Evolutionary conservation across 2,113 vertebrate species (phyloP).

Genomic region (Muntiacus muntjak): DNA sequence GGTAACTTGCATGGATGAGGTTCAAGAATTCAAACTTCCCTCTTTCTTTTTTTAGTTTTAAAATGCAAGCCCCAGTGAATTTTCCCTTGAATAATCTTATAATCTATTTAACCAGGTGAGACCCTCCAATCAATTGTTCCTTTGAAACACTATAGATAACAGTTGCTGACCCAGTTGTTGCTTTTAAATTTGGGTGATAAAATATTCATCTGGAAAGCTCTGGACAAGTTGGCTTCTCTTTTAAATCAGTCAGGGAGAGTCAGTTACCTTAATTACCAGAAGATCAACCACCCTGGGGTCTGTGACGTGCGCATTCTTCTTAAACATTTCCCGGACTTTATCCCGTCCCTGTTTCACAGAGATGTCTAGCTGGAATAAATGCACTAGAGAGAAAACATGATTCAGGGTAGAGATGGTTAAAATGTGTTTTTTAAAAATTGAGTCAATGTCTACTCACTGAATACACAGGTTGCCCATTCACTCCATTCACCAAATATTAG

Average conservation of each 20-base stretch:
- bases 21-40: not conserved
- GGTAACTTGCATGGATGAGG: not conserved
- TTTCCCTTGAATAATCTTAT: not conserved
- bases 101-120: not conserved
- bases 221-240: not conserved
- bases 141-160: not conserved
- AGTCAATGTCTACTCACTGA: not conserved
- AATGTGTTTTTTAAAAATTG: not conserved
- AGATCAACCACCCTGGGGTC: slow-evolving; percentile 94
- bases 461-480: not conserved
- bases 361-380: slow-evolving; percentile 91
- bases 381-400: slow-evolving; percentile 79
- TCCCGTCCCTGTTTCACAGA: slow-evolving; percentile 86
- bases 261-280: slow-evolving; percentile 94
- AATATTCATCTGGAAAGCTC: not conserved
- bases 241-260: not conserved
- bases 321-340: slow-evolving; percentile 93
- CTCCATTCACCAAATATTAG: not conserved
- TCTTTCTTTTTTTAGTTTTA: not conserved
- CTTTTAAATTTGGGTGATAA: not conserved
- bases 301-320: slow-evolving; percentile 89
- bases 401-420: not conserved
- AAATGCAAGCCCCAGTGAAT: not conserved
- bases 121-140: not conserved
- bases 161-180: not conserved